phyloP scores from a whole-genome alignment of 2,797 vertebrate genomes.

The Chaunax sp. region DNA sequence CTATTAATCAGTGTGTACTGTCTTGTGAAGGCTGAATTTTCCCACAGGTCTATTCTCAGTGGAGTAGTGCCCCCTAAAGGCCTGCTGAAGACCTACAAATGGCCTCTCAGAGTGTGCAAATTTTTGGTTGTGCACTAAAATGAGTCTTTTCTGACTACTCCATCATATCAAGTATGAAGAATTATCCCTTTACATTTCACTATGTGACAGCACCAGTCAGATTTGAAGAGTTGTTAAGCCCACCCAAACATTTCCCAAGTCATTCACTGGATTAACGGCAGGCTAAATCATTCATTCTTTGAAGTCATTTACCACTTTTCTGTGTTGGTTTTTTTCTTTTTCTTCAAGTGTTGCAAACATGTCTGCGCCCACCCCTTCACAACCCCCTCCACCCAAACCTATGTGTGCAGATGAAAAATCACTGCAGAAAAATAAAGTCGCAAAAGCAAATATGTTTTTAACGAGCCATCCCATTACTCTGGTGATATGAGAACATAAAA shows the following conservation, averaged over 20 bases:
- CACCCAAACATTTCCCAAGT: conserved; percentile 70
- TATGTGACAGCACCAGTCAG: conserved; percentile 57
- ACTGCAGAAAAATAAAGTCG: conserved; percentile 71
- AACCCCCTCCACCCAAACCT: conserved; percentile 44
- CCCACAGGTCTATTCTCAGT: conserved; percentile 68
- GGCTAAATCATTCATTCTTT: conserved; percentile 68
- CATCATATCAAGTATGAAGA: conserved; percentile 67
- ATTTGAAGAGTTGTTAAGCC: conserved; percentile 70
- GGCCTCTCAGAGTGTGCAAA: conserved; percentile 11
- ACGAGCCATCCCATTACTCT: conserved; percentile 82
- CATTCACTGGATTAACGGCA: conserved; percentile 65
- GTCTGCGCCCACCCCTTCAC: conserved; percentile 51
- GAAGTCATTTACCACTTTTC: conserved; percentile 61
- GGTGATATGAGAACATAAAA: conserved; percentile 78
- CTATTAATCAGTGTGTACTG: conserved; percentile 57
- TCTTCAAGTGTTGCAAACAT: conserved; percentile 66
- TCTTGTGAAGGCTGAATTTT: conserved; percentile 33
- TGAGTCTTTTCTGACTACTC: conserved; percentile 55
- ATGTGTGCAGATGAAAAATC: conserved; percentile 73
- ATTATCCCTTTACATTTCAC: conserved; percentile 69
- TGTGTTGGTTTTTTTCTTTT: too few species aligned
- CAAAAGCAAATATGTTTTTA: conserved; percentile 84
- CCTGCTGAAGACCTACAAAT: conserved; percentile 36
- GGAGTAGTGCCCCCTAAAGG: conserved; percentile 82
- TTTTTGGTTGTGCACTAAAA: conserved; percentile 27